Conservation (phyloP, 1,140 invertebrate genomes). For the Pseudomyrmex gracilis region DNA sequence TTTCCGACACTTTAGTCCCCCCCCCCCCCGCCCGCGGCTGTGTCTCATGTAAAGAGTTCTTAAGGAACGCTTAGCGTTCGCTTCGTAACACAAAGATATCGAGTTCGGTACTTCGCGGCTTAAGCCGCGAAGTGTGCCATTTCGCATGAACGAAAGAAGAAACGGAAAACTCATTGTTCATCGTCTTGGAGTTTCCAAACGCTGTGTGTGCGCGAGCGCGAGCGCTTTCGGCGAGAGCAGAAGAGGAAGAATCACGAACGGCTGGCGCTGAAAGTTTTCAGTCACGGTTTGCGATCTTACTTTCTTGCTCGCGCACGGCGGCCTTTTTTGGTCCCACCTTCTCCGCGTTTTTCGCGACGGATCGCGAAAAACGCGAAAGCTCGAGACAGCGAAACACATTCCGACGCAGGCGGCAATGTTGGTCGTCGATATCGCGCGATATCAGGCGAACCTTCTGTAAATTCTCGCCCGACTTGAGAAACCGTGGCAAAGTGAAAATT, state of each 20-base stretch:
- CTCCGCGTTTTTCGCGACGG: too few relatives aligned
- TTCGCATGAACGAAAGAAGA: conserved; percentile 39
- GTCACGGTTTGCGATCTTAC: conserved; percentile 59
- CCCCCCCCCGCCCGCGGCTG: neutral
- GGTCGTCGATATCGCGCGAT: conserved; percentile 21
- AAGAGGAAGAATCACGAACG: conserved; percentile 46
- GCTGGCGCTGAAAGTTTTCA: conserved; percentile 54
- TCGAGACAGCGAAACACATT: conserved; percentile 46
- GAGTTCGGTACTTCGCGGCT: neutral
- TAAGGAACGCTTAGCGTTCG: neutral
- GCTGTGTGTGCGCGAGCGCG: too few relatives aligned
- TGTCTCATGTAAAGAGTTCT: neutral
- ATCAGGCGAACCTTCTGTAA: conserved; percentile 39
- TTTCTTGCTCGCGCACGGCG: conserved; percentile 41
- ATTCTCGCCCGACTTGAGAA: conserved; percentile 46
- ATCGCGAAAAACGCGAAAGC: conserved; percentile 37
- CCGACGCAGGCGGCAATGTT: conserved; percentile 18
- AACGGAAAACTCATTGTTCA: conserved; percentile 46
- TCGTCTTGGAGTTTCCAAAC: conserved; percentile 32
- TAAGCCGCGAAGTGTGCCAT: neutral
- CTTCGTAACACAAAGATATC: neutral
- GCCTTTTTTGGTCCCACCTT: too few relatives aligned
- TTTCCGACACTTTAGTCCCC: neutral
- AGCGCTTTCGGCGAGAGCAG: conserved; percentile 30
- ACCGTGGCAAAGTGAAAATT: conserved; percentile 45